phyloP scores from a whole-genome alignment of 1,140 invertebrate species.

The Brachionus rubens region DNA sequence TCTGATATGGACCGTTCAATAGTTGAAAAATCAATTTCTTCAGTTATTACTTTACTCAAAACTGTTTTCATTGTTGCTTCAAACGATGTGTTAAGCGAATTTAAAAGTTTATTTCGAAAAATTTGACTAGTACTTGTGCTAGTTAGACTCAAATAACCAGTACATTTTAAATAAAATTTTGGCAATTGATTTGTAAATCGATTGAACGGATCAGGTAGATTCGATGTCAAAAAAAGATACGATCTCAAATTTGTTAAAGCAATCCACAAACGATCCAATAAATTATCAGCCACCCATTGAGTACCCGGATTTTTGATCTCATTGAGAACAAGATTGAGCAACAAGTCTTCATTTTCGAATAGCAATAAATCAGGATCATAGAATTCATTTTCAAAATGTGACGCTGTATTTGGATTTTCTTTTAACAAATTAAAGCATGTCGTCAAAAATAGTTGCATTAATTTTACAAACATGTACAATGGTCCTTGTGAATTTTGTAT shows the following conservation, averaged over 20 bases:
- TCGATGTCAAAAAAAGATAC: background rate
- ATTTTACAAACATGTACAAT: background rate
- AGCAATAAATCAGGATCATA: background rate
- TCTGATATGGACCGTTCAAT: background rate
- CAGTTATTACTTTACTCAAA: constrained; percentile 13
- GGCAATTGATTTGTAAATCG: background rate
- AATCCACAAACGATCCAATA: constrained; percentile 5
- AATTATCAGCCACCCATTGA: background rate
- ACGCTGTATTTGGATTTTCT: background rate
- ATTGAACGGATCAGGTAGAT: background rate
- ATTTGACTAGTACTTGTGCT: constrained; percentile 16
- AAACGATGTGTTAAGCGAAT: background rate
- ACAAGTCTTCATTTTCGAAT: constrained; percentile 19
- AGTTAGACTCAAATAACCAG: background rate
- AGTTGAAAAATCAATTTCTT: constrained; percentile 18
- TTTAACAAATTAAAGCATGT: constrained; percentile 23
- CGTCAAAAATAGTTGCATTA: constrained; percentile 8
- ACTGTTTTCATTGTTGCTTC: constrained; percentile 25
- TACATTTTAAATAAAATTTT: constrained; percentile 29
- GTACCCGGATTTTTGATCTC: background rate
- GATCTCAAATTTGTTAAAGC: constrained; percentile 16
- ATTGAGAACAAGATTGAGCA: background rate
- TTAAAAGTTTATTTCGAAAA: constrained; percentile 9
- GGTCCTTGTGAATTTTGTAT: constrained; percentile 10
- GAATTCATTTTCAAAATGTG: background rate